These are phyloP conservation scores for Phaethon lepturus DNA, from an alignment of 2,113 vertebrate genomes.

Conservation along the genomic window DNA sequence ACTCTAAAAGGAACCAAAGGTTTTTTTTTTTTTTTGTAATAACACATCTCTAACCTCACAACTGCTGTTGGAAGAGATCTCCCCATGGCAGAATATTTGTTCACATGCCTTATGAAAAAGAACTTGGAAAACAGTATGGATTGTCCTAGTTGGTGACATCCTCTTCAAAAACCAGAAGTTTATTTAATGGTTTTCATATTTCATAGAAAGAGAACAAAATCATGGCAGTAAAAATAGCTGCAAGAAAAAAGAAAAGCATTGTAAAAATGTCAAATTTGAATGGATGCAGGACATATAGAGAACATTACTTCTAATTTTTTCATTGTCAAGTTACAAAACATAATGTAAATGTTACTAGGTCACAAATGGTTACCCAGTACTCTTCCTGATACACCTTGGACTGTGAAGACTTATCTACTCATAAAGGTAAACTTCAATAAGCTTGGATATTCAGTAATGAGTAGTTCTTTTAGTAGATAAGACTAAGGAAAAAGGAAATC, in stretches of 20 bases:
- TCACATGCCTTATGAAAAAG: not conserved
- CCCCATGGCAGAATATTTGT: not conserved
- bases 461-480: not conserved
- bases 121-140: not conserved
- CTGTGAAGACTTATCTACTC: not conserved
- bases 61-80: not conserved
- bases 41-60: not conserved
- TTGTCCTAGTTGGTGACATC: not conserved
- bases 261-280: not conserved
- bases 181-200: not conserved
- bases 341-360: not conserved
- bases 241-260: not conserved
- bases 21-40: not conserved
- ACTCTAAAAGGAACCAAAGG: not conserved
- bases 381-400: not conserved
- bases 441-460: not conserved
- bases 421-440: not conserved
- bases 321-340: not conserved
- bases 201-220: not conserved
- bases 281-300: not conserved
- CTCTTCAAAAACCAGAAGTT: not conserved
- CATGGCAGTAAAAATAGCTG: not conserved
- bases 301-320: constrained; percentile 11
- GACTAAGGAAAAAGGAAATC: not conserved
- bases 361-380: not conserved